Evolutionary conservation across 2,797 vertebrate genomes (phyloP), one percentile per base, ranked within the genome.

Genomic region (Poeciliopsis gracilis): DNA sequence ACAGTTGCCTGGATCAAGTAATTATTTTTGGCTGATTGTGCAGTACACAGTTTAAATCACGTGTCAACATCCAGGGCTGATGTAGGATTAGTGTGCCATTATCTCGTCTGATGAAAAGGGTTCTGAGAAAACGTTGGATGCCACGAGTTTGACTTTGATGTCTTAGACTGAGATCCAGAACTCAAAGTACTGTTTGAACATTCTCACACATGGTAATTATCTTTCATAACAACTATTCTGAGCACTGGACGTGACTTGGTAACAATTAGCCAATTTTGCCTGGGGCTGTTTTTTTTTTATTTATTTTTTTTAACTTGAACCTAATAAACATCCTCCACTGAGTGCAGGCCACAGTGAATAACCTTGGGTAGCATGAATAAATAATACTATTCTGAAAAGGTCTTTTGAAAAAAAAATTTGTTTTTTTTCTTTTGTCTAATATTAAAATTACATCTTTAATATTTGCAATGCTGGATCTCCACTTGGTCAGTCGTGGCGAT

Each of bases 141-240:
- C 47, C 18, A 38, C 25, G 43, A 69, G 49, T 70, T 76, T 4
- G 18, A 30, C 33, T 78, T 57, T 77, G 28, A 75, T 67, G 61
- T 69, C 63, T 66, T 45, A 20, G 16, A 67, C 20, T 61, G 61
- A 36, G 41, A 78, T 72, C 53, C 25, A 55, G 33, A 55, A 57
- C 30, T 59, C 77, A 78, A 72, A 77, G 46, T 36, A 45, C 76
- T 33, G 25, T 77, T 49, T 47, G 41, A 75, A 70, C 75, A 61
- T 55, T 33, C 51, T 45, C 43, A 28, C 3, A 30, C 25, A 57
- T 71, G 20, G 33, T n/a, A 69, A 84, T 20, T 20, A 66, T 47
- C 3, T 79, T 74, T 33, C 33, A 55, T 16, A 67, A 75, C 49
- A 72, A 18, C 0, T 45, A 71, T 16, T 36, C 53, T 33, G 47